These are phyloP conservation scores for Oncorhynchus tshawytscha DNA, from an alignment of 2,113 vertebrate genomes.

Conservation along the genomic window DNA sequence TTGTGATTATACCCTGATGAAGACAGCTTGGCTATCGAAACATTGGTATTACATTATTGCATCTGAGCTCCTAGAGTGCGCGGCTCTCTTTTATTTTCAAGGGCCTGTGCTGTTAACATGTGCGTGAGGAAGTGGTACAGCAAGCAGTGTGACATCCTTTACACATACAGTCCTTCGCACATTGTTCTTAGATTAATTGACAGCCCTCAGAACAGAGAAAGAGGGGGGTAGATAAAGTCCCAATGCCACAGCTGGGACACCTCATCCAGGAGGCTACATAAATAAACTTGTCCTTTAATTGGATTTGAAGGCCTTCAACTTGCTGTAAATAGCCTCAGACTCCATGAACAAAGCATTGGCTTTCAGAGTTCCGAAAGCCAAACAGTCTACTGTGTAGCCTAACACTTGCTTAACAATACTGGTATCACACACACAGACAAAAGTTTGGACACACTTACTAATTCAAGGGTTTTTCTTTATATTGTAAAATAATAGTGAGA, in stretches of 20 bases:
- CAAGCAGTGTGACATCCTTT: too few species aligned
- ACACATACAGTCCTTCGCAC: background rate
- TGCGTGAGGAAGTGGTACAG: too few species aligned
- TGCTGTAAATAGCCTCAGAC: constrained; percentile 29
- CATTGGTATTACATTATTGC: too few species aligned
- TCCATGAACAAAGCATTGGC: background rate
- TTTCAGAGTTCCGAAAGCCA: background rate
- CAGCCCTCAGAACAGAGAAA: background rate
- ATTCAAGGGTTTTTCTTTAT: background rate
- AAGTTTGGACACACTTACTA: background rate
- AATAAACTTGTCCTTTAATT: constrained; percentile 39
- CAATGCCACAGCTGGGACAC: background rate
- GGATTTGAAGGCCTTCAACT: constrained; percentile 28
- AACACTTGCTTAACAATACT: too few species aligned
- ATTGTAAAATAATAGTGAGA: too few species aligned
- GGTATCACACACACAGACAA: background rate
- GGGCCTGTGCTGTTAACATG: constrained; percentile 20
- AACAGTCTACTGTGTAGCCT: background rate
- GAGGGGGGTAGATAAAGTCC: constrained; percentile 1
- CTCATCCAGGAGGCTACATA: constrained; percentile 5
- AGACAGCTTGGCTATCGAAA: too few species aligned
- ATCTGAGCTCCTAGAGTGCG: too few species aligned
- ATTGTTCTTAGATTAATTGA: background rate
- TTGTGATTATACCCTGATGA: too few species aligned
- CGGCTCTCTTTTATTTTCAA: too few species aligned